Conservation (phyloP, 1,140 invertebrate genomes). For the Drosophila ohnishii region DNA sequence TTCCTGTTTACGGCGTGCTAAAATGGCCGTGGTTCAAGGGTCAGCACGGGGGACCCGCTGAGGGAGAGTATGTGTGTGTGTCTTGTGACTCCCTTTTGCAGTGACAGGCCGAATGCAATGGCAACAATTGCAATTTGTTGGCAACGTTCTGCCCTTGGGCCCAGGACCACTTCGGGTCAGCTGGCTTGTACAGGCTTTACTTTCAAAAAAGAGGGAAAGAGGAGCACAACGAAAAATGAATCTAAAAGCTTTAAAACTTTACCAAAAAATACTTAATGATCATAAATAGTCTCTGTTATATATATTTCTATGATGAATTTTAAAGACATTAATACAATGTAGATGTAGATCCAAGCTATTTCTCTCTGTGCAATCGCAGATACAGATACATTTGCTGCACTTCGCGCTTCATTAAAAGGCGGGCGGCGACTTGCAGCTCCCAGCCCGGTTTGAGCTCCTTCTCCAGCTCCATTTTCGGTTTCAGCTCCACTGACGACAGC, state of each 20-base stretch:
- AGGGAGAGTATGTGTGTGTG: slow-evolving; percentile 18
- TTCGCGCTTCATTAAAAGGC: slow-evolving; percentile 83
- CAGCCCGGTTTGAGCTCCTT: slow-evolving; percentile 10
- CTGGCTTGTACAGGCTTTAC: slow-evolving; percentile 36
- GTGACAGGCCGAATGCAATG: slow-evolving; percentile 79
- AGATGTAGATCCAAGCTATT: slow-evolving; percentile 9
- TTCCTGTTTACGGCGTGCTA: slow-evolving; percentile 70
- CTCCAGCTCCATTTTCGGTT: slow-evolving; percentile 32
- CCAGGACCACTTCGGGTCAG: slow-evolving; percentile 21
- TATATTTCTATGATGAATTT: background rate
- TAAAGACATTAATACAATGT: background rate
- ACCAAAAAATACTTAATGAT: too few relatives aligned
- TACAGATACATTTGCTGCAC: slow-evolving; percentile 71
- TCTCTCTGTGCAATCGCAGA: slow-evolving; percentile 31
- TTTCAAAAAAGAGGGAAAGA: slow-evolving; percentile 43
- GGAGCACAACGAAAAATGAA: slow-evolving; percentile 12
- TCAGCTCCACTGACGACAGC: slow-evolving; percentile 50
- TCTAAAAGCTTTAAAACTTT: background rate
- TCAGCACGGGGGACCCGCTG: slow-evolving; percentile 29
- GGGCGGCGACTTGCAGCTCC: slow-evolving; percentile 67
- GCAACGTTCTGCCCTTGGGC: slow-evolving; percentile 70
- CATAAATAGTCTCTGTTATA: too few relatives aligned
- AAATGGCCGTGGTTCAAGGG: slow-evolving; percentile 65
- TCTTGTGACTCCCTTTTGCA: slow-evolving; percentile 45
- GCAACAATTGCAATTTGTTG: slow-evolving; percentile 83